Base-by-base conservation (phyloP, 2,888 invertebrate species). In the Drosophila pullipes region DNA sequence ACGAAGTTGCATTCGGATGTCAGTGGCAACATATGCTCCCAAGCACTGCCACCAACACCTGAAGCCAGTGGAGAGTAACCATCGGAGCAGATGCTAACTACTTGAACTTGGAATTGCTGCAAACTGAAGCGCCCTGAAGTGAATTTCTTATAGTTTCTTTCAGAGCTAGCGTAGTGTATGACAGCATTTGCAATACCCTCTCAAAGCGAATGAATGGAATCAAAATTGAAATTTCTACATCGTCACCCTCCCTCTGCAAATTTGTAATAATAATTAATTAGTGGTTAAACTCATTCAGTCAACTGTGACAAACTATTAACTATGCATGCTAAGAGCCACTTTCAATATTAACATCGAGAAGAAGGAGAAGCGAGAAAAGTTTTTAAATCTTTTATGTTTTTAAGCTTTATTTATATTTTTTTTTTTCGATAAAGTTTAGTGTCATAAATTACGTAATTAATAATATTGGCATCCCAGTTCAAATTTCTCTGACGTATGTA, bases 1-100 rank as follows among this genome's bases (percentile, higher is more conserved):
- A 76, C 74, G 83, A 82, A 82, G 81, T 85, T 74, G 79, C 81
- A 76, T 76, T 78, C 47, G 65, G 67, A 65, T 71, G 70, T 69
- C 82, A 69, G 63, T 63, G 70, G 66, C 86, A 86, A 69, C 83
- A 83, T 83, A 81, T 83, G 86, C 76, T 68, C 33, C 55, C 35
- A 49, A 39, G 28, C 59, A 31, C 10, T 47, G 3, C 35, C 65
- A 44, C 22, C 66, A 30, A 47, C 47, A n/a, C 49, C 66, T 28
- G 28, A 54, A 58, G 54, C 39, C 7, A n/a, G 44, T n/a, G 16
- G 25, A 44, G 49, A 50, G 52, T 22, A 52, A 33, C 68, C 33
- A 31, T 54, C 37, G 37, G n/a, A 33, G 37, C 72, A 64, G 60
- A 31, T 67, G 50, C 50, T 16, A 76, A 57, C 78, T 50, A 37